phyloP scores from a whole-genome alignment of 2,888 invertebrate species.

The Brachyopa scutellaris region DNA sequence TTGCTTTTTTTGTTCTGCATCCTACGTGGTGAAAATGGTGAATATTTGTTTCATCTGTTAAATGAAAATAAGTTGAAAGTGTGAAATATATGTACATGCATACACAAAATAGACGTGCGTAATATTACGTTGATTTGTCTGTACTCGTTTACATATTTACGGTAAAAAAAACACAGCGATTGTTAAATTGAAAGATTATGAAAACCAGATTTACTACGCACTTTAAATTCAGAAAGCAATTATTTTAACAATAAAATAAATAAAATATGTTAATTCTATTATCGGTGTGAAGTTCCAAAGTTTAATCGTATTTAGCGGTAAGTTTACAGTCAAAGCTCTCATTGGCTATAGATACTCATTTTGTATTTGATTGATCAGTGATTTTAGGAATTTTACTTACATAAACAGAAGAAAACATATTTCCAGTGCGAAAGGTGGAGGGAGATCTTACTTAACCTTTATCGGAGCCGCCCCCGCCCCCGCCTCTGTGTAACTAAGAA shows the following conservation, averaged over 20 bases:
- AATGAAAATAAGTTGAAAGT: slow-evolving; percentile 24
- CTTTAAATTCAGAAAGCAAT: neutral
- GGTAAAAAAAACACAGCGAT: slow-evolving; percentile 22
- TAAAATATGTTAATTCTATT: slow-evolving; percentile 11
- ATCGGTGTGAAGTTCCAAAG: slow-evolving; percentile 10
- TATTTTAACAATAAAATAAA: neutral
- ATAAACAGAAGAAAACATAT: too few species aligned
- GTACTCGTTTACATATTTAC: slow-evolving; percentile 34
- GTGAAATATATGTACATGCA: slow-evolving; percentile 7
- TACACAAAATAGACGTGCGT: slow-evolving; percentile 28
- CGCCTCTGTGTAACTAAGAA: neutral
- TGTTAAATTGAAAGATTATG: slow-evolving; percentile 12
- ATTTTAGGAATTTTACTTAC: neutral
- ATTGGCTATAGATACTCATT: neutral
- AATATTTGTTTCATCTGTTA: slow-evolving; percentile 16
- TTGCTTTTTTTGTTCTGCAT: slow-evolving; percentile 14
- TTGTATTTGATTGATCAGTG: neutral
- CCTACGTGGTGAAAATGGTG: slow-evolving; percentile 18
- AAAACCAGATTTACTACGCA: slow-evolving; percentile 1
- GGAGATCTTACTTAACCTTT: too few species aligned
- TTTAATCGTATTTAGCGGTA: slow-evolving; percentile 24
- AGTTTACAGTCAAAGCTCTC: too few species aligned
- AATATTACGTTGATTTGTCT: slow-evolving; percentile 26
- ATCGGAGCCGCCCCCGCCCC: too few species aligned
- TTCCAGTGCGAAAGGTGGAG: too few species aligned